Base-by-base conservation (phyloP, 92 coral and sea anemone species). In the Pocillopora grandis region DNA sequence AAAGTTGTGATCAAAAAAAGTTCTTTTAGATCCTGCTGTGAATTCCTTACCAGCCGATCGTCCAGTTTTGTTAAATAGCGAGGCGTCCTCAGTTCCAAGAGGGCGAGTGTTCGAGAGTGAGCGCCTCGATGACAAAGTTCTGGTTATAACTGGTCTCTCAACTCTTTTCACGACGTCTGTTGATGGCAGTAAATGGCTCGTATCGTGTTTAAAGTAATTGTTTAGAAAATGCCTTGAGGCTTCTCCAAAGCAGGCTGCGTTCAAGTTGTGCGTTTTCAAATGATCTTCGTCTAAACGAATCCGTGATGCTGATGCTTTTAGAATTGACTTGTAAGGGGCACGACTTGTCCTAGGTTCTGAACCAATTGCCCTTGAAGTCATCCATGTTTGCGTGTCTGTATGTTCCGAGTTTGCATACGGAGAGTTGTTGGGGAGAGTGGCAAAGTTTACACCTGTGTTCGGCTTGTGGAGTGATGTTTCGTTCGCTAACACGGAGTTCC, bases 261-360 rank as follows among this genome's bases (percentile, higher is more conserved):
- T 69, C 69, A 72, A 18, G 18, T 71, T 62, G 15, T 60, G 58
- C 42, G 57, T 52, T 33, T 36, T 37, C 48, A 81, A 81, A 71
- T 35, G 37, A 81, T n/a, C 27, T 42, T 61, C 60, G 19, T 31
- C 37, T n/a, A 70, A 77, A 0, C 7, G 36, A 7, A 2, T 37
- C 21, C 8, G 52, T 7, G 77, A 18, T 36, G 75, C 3, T 9
- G 66, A 27, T 5, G 68, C 42, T 81, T 71, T 81, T n/a, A 81
- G 77, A 35, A 71, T 58, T 60, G 85, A 71, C 66, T 71, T 81
- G 77, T 13, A 61, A 61, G 77, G 77, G 15, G 57, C 36, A 27
- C 57, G 19, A 20, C 16, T 60, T 20, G 21, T 20, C 6, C 23
- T 42, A 3, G 60, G 59, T 35, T 68, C 70, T 5, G 57, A 71